Conservation (phyloP, 2,113 vertebrate genomes). For the Asarcornis scutulata region DNA sequence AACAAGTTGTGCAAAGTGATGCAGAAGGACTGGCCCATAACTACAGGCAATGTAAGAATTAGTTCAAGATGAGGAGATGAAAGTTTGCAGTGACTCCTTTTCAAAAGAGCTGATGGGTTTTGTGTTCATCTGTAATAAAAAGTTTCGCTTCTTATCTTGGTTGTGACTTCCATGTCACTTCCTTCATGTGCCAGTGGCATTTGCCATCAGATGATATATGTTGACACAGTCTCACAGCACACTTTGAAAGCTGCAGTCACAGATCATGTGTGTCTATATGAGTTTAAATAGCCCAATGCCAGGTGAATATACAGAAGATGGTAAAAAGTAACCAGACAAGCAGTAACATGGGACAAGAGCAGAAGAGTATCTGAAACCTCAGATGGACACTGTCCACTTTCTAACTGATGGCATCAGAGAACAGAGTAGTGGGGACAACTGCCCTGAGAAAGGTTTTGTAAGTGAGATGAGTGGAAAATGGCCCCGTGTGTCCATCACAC, state of each 20-base stretch:
- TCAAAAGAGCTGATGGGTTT: neutral
- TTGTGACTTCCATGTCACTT: neutral
- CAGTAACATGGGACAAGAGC: neutral
- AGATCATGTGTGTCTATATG: neutral
- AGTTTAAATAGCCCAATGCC: neutral
- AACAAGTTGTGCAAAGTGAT: neutral
- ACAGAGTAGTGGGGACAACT: neutral
- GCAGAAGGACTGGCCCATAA: neutral
- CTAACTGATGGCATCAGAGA: neutral
- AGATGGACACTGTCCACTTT: neutral
- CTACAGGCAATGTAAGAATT: neutral
- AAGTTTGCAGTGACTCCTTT: neutral
- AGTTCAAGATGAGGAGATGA: neutral
- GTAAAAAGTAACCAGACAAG: neutral
- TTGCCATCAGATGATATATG: neutral
- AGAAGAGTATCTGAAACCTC: neutral
- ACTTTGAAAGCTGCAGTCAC: neutral
- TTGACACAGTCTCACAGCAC: neutral
- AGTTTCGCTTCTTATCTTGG: neutral
- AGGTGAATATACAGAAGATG: neutral
- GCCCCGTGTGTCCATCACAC: fast-evolving
- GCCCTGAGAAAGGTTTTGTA: neutral
- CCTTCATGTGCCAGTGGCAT: neutral
- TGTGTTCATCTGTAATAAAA: neutral
- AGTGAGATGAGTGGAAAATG: neutral